Base-by-base conservation (phyloP, 2,888 invertebrate species). In the Invenusta paracnida region DNA sequence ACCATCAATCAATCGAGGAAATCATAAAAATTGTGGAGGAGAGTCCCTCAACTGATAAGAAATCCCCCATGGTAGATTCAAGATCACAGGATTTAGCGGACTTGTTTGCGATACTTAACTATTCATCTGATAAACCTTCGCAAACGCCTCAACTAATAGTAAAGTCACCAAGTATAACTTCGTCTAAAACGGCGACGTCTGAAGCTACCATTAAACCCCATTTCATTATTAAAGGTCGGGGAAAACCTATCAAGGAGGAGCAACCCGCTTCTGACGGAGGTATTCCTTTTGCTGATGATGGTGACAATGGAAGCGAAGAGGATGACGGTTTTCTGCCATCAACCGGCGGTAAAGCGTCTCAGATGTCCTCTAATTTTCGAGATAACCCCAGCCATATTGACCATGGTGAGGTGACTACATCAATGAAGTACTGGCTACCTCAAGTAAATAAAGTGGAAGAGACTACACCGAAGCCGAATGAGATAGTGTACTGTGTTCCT, bases 241-340 rank as follows among this genome's bases (percentile, higher is more conserved):
- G 73, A 5, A 13, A 23, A 2, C 23, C 11, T 5, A 23, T 23
- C 73, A 23, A 5, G 2, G n/a, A n/a, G n/a, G n/a, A n/a, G n/a
- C n/a, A 2, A 25, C 17, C 73, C 27, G 2, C 73, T 25, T 5
- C 73, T 23, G 73, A 5, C 11, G 23, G 25, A 13, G 73, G 23
- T 13, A 73, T 73, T 73, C 73, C 73, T 23, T 73, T 73, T 23
- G 73, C 73, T 25, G 73, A 73, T 25, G 73, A 73, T 73, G 73
- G 2, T 73, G 73, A 73, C 23, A 23, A 73, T 73, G 73, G 23
- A 23, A 23, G 23, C 11, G 23, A 13, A 23, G 11, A 73, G 17
- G 73, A 25, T 23, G 73, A 73, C 23, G 25, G 27, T 17, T 11
- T 11, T 2, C 23, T 13, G 5, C 23, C 23, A 73, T 23, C 73